A percentile compares a stretch with the other conserved stretches of the same genome.
phyloP scores from a whole-genome alignment of 1,140 invertebrate genomes.

The Elysia chlorotica region DNA sequence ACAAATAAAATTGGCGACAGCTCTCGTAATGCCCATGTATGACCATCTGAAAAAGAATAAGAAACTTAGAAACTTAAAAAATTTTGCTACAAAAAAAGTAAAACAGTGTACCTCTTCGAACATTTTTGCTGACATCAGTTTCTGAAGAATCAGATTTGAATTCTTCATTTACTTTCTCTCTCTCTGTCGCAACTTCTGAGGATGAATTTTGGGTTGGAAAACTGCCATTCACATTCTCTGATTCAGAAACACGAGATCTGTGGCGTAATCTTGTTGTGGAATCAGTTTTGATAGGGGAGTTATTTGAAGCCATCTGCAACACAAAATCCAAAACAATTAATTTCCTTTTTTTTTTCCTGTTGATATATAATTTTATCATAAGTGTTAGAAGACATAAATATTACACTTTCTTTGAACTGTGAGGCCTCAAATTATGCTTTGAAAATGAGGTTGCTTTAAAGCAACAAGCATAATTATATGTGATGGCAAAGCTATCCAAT shows the following conservation, averaged over 20 bases:
- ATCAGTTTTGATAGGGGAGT: conserved; percentile 21
- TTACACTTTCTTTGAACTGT: too few species aligned
- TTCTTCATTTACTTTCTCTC: not conserved
- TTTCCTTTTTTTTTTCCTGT: not conserved
- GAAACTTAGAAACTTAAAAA: not conserved
- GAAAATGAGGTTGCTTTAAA: too few species aligned
- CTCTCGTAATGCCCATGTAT: too few species aligned
- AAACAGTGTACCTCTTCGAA: not conserved
- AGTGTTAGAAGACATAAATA: not conserved
- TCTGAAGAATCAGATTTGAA: not conserved
- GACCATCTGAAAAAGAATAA: too few species aligned
- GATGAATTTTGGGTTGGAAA: too few species aligned
- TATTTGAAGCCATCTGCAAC: conserved; percentile 9
- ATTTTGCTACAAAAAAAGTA: not conserved
- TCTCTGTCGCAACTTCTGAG: too few species aligned
- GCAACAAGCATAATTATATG: too few species aligned
- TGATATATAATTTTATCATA: not conserved
- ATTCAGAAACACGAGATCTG: conserved; percentile 23
- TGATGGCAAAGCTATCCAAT: too few species aligned
- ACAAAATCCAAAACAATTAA: not conserved
- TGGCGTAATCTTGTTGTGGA: conserved; percentile 21
- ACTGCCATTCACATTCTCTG: not conserved
- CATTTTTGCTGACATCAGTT: not conserved
- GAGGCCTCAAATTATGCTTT: too few species aligned
- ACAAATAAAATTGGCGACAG: too few species aligned